These are phyloP conservation scores for Choloepus hoffmanni DNA, from an alignment of 2,113 vertebrate genomes.

Conservation along the genomic window DNA sequence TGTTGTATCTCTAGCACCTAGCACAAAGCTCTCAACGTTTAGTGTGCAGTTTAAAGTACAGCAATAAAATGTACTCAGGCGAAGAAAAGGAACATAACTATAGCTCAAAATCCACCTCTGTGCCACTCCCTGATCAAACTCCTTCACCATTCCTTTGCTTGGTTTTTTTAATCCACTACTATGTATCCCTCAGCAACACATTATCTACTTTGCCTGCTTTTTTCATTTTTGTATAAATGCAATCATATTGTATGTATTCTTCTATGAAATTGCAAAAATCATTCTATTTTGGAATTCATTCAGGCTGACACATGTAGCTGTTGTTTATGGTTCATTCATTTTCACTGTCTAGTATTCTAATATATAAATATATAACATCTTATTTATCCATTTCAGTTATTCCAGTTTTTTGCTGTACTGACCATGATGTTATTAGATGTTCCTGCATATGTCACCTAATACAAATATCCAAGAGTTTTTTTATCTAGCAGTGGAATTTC, in stretches of 20 bases:
- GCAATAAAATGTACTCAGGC: no score
- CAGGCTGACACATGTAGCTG: neutral
- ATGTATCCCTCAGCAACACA: neutral
- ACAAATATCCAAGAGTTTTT: neutral
- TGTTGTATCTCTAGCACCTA: no score
- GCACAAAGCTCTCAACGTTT: no score
- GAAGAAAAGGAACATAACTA: no score
- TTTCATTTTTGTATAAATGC: neutral
- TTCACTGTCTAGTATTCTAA: neutral
- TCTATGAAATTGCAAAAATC: neutral
- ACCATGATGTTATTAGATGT: neutral
- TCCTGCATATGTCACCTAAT: neutral
- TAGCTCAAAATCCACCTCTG: no score
- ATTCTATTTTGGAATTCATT: neutral
- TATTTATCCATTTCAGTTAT: neutral
- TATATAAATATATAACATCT: neutral
- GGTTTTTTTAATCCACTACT: neutral
- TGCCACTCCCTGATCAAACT: neutral
- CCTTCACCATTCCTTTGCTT: neutral
- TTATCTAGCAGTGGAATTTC: neutral
- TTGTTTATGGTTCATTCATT: neutral
- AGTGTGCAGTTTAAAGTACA: no score
- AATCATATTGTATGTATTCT: neutral
- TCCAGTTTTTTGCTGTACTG: neutral
- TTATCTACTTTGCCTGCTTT: neutral